Evolutionary conservation across 2,888 invertebrate genomes (phyloP).

Genomic region (Cosmia pyralina): DNA sequence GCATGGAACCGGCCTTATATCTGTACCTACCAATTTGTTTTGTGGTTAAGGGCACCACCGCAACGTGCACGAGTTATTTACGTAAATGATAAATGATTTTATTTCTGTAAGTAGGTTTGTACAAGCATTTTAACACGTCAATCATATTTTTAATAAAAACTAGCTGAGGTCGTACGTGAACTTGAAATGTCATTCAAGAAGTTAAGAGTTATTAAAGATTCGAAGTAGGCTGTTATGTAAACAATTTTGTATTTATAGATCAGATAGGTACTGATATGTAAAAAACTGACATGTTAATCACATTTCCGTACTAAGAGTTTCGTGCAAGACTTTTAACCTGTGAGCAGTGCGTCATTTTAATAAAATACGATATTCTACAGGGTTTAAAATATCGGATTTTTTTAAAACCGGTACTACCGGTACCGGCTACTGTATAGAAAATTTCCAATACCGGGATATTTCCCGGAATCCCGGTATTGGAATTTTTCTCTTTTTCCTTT

Average conservation of each 20-base stretch:
- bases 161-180: background rate
- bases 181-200: background rate
- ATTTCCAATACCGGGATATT: too few species aligned
- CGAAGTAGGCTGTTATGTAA: background rate
- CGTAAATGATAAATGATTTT: background rate
- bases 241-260: background rate
- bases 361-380: background rate
- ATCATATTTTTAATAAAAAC: too few species aligned
- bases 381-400: too few species aligned
- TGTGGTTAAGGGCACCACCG: background rate
- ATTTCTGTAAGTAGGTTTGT: too few species aligned
- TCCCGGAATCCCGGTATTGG: too few species aligned
- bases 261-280: background rate
- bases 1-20: background rate
- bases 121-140: too few species aligned
- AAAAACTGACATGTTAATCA: background rate
- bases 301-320: background rate
- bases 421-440: too few species aligned
- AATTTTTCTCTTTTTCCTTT: too few species aligned
- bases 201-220: constrained; percentile 4
- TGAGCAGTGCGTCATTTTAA: background rate
- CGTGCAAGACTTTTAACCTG: background rate
- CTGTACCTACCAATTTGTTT: background rate
- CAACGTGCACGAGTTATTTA: background rate
- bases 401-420: too few species aligned